phyloP scores from a whole-genome alignment of 2,113 vertebrate genomes.

The Manacus vitellinus region DNA sequence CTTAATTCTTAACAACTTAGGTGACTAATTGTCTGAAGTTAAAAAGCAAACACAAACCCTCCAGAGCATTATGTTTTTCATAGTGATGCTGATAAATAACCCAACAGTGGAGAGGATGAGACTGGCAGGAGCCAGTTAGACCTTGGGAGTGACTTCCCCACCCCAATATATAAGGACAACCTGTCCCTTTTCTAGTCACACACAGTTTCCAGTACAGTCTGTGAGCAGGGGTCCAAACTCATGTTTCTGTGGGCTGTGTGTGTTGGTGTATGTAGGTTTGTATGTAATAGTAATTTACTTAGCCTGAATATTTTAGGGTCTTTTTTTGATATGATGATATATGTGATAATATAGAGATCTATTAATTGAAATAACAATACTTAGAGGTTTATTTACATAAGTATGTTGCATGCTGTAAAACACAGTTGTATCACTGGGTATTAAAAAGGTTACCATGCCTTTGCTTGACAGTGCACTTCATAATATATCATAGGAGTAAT shows the following conservation, averaged over 20 bases:
- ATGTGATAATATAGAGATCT: not conserved
- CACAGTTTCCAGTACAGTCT: not conserved
- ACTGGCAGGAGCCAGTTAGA: not conserved
- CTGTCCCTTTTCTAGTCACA: not conserved
- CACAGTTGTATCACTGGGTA: not conserved
- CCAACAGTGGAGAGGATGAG: not conserved
- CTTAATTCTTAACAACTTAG: not conserved
- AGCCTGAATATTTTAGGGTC: not conserved
- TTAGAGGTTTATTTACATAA: not conserved
- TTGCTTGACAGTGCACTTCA: not conserved
- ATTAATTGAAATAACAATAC: not conserved
- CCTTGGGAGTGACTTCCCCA: not conserved
- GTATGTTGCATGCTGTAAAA: not conserved
- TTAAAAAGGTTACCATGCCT: not conserved
- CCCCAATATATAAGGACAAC: fast-evolving
- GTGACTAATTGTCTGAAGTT: not conserved
- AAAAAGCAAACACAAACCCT: not conserved
- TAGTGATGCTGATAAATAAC: not conserved
- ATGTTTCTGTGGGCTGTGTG: not conserved
- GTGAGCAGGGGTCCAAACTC: not conserved
- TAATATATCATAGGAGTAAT: not conserved
- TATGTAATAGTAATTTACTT: not conserved
- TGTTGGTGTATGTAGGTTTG: not conserved
- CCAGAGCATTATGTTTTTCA: not conserved
- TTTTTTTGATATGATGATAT: not conserved